Evolutionary conservation across 1,140 invertebrate genomes (phyloP).

Genomic region (Argopecten irradians): DNA sequence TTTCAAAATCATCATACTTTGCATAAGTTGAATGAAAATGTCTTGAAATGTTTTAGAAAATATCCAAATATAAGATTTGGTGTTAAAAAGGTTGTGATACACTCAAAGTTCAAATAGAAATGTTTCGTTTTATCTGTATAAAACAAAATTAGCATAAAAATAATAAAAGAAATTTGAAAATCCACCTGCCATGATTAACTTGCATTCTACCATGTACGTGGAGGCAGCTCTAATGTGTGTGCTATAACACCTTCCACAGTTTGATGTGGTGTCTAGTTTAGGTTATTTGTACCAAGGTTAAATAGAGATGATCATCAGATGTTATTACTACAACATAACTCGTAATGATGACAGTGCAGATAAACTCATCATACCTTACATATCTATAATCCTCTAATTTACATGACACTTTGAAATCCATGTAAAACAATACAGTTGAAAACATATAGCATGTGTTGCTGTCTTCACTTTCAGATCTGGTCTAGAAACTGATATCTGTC

Average conservation of each 20-base stretch:
- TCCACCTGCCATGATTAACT: background rate
- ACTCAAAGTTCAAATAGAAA: background rate
- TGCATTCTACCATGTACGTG: background rate
- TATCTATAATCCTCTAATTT: background rate
- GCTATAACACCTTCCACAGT: background rate
- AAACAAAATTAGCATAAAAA: background rate
- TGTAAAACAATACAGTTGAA: constrained; percentile 10
- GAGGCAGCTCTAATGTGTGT: background rate
- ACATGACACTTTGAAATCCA: background rate
- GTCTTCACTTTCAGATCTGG: background rate
- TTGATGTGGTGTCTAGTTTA: background rate
- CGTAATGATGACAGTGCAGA: background rate
- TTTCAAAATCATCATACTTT: background rate
- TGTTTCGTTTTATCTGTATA: background rate
- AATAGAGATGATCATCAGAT: background rate
- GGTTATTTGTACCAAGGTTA: background rate
- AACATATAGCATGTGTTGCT: background rate
- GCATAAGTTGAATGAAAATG: background rate
- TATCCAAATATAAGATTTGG: background rate
- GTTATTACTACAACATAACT: background rate
- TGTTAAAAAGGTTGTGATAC: background rate
- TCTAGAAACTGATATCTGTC: background rate
- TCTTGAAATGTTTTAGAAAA: background rate
- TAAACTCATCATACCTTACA: background rate
- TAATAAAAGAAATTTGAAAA: background rate